phyloP scores from a whole-genome alignment of 2,113 vertebrate genomes.

The Elaphurus davidianus region DNA sequence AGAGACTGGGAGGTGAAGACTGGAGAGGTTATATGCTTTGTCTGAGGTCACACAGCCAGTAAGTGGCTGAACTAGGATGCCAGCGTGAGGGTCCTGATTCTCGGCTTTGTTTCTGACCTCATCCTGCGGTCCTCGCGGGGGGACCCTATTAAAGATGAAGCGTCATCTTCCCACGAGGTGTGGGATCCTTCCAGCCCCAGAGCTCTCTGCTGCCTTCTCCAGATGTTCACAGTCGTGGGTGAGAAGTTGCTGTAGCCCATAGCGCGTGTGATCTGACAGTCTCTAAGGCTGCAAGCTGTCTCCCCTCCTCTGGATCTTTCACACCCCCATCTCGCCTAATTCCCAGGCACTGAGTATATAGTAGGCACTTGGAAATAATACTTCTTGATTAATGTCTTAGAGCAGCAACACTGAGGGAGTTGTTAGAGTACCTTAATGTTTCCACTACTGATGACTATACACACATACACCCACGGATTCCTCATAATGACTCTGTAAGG shows the following conservation, averaged over 20 bases:
- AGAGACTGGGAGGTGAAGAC: neutral
- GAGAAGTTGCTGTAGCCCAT: neutral
- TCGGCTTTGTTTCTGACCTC: neutral
- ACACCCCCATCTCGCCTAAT: neutral
- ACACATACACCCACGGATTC: fast-evolving
- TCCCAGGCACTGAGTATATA: neutral
- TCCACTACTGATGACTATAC: too few relatives aligned
- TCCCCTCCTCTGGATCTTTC: neutral
- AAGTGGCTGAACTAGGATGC: neutral
- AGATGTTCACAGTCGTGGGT: neutral
- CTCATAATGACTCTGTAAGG: fast-evolving
- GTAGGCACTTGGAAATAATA: neutral
- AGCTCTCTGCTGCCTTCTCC: conserved; percentile 66
- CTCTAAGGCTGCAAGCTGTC: neutral
- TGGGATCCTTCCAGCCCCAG: neutral
- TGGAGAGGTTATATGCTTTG: neutral
- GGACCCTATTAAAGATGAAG: neutral
- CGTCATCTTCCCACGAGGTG: neutral
- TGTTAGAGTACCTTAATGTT: too few relatives aligned
- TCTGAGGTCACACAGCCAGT: neutral
- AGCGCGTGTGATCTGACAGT: neutral
- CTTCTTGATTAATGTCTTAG: neutral
- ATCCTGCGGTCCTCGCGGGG: neutral
- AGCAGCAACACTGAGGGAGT: neutral
- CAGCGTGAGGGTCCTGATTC: neutral